Base-by-base conservation (phyloP, 1,140 invertebrate species). In the Mesaphorura yosii region DNA sequence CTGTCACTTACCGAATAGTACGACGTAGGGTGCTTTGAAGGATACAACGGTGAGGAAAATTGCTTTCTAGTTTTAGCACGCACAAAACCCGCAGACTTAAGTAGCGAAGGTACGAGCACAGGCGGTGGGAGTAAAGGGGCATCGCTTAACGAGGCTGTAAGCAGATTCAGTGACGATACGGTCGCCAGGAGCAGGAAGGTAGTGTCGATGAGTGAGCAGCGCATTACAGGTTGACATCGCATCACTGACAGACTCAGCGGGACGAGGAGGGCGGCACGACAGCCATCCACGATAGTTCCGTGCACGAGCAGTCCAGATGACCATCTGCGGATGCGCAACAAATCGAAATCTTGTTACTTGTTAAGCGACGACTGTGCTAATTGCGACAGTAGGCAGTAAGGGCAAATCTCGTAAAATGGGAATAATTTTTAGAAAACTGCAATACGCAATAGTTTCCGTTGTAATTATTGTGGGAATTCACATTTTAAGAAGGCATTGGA, bases 151-250 rank as follows among this genome's bases (percentile, higher is more conserved):
- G 56, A 57, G 15, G 59, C 56, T 48, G 59, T 55, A 14, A 59
- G 22, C 3, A 55, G 28, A 22, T 55, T 52, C 7, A 52, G 17
- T 20, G 40, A 48, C 3, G 46, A 31, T n/a, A 89, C 85, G 26
- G 87, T 91, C 53, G 90, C 84, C 55, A 92, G 72, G 47, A 92
- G 75, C 1, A 93, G 75, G 68, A 91, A 93, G 7, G 86, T 84
- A 15, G 86, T 89, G 67, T 91, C 88, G 10, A 91, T 80, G n/a
- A 89, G 70, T 15, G 85, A 86, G 67, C 88, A 92, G 66, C 87
- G 86, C 66, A 83, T 81, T 25, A 89, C 83, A 1, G 84, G 82
- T 64, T 85, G 81, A 68, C 85, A 87, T 55, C 80, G 77, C 55
- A 88, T 78, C 55, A 91, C 85, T 55, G 84, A 86, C 6, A 84